Conservation (phyloP, 2,113 vertebrate genomes). For the Scomber scombrus region DNA sequence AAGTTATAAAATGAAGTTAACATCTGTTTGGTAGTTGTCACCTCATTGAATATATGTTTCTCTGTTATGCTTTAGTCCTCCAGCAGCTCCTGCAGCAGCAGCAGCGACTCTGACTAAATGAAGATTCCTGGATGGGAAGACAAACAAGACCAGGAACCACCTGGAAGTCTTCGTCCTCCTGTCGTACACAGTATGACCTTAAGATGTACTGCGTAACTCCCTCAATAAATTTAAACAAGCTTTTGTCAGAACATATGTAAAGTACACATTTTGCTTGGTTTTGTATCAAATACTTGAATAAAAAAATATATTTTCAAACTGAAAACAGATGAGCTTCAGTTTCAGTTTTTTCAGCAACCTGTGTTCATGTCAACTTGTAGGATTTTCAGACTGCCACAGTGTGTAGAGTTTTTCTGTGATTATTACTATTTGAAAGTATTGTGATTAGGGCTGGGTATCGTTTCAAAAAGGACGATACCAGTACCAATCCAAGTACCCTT, state of each 20-base stretch:
- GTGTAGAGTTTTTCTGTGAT: no score
- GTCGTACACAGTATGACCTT: background rate
- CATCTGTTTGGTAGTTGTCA: background rate
- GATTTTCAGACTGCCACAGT: no score
- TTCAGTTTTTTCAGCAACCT: background rate
- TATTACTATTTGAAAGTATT: no score
- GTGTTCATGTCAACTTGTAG: background rate
- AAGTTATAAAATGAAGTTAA: background rate
- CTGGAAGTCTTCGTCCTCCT: background rate
- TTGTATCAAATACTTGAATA: background rate
- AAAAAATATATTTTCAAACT: conserved; percentile 14
- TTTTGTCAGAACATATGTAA: background rate
- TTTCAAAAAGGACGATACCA: no score
- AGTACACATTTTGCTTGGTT: background rate
- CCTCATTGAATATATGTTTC: background rate
- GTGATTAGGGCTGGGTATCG: no score
- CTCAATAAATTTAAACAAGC: background rate
- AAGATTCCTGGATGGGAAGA: background rate
- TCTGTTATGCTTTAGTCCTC: conserved; percentile 59
- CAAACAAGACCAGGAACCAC: background rate
- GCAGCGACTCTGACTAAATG: conserved; percentile 75
- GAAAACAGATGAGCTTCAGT: background rate
- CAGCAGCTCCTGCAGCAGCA: conserved; percentile 75
- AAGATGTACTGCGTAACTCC: background rate
- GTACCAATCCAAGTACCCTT: no score